Evolutionary conservation across 2,888 invertebrate genomes (phyloP).

Genomic region (Onchidella celtica): DNA sequence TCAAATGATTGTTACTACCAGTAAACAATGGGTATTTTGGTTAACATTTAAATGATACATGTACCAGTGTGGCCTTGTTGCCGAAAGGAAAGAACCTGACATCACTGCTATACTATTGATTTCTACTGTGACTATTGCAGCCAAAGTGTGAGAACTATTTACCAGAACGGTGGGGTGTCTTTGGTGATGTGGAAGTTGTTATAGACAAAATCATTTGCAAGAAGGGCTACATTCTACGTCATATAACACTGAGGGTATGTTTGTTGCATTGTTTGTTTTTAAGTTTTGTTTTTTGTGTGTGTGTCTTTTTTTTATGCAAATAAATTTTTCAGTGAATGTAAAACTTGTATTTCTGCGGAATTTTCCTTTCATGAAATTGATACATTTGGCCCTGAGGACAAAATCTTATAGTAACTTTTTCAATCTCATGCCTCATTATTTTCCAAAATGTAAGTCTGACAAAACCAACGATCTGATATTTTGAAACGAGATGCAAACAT

Average conservation of each 20-base stretch:
- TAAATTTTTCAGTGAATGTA: neutral
- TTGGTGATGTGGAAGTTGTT: slow-evolving; percentile 82
- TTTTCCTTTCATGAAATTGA: neutral
- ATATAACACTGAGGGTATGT: slow-evolving; percentile 82
- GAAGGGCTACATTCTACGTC: slow-evolving; percentile 83
- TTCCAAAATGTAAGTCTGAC: too few species aligned
- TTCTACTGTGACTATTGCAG: slow-evolving; percentile 81
- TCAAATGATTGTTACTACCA: too few species aligned
- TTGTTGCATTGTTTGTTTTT: neutral
- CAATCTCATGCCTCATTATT: too few species aligned
- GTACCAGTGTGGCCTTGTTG: too few species aligned
- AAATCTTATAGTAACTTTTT: too few species aligned
- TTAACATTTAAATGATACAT: too few species aligned
- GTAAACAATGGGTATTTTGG: too few species aligned
- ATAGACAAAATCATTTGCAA: slow-evolving; percentile 81
- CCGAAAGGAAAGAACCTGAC: too few species aligned
- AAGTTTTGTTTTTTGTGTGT: neutral
- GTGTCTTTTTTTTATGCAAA: neutral
- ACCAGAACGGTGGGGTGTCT: slow-evolving; percentile 82
- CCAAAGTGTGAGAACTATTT: slow-evolving; percentile 94
- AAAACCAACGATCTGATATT: too few species aligned
- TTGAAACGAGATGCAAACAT: too few species aligned
- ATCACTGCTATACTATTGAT: too few species aligned
- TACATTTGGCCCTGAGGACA: too few species aligned
- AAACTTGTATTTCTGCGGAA: neutral